Base-by-base conservation (phyloP, 2,797 vertebrate species). In the Fistularia commersonii region DNA sequence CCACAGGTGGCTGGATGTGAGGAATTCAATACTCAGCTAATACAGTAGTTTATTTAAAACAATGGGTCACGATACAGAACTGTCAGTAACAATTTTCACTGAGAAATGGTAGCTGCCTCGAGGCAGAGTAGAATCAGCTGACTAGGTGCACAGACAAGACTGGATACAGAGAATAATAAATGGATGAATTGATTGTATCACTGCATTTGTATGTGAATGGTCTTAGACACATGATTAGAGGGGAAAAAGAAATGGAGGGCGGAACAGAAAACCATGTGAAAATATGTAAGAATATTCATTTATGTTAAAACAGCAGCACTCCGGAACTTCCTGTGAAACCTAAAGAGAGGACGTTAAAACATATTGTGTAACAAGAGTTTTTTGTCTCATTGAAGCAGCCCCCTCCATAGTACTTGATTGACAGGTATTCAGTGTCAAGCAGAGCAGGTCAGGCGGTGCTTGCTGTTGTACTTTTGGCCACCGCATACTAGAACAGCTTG, bases 301-400 rank as follows among this genome's bases (percentile, higher is more conserved):
- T 42, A 3, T 43, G 57, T 76, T 59, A 61, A 54, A 68, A 51
- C 53, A 51, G 54, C 42, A 1, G 50, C 62, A 52, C 49, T 69
- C 41, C 41, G 60, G 72, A 79, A 50, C 11, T 57, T 83, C 86
- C 85, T 80, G 83, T 67, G 75, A 74, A 88, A 83, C 76, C 51
- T 41, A 82, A 82, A 77, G 45, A 77, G 74, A 70, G 37, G 85
- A 73, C 53, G 73, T 62, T 49, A 82, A 61, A 76, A 80, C 64
- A 76, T 71, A 53, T 63, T 60, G 56, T 72, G 60, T 55, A 55
- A 81, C 58, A 79, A 71, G 47, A 74, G 45, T 65, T 80, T 74
- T 47, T 8, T 6, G 9, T 32, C 9, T 23, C 70, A 66, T 32
- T 41, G 61, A 35, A 66, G 61, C 55, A 63, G 64, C 54, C 34